Conservation (phyloP, 2,113 vertebrate species). For the Ptilonorhynchus violaceus region DNA sequence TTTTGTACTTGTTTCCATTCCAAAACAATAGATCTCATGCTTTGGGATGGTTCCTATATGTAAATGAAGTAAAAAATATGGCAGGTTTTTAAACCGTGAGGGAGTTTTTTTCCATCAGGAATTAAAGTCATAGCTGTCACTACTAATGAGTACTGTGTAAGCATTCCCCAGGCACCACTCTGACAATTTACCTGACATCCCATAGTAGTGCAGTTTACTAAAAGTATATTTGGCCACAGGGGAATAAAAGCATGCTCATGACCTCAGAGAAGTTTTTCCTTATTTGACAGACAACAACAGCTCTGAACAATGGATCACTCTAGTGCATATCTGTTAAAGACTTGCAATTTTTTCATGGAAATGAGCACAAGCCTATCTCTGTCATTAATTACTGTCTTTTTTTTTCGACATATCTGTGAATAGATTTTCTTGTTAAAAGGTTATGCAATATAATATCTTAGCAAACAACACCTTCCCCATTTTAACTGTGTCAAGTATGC, state of each 20-base stretch:
- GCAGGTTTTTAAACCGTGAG: background rate
- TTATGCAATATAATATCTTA: background rate
- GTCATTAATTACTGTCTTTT: background rate
- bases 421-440: background rate
- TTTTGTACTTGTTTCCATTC: background rate
- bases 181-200: background rate
- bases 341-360: background rate
- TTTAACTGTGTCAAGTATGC: background rate
- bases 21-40: background rate
- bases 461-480: background rate
- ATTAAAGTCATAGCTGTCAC: background rate
- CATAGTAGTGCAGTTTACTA: background rate
- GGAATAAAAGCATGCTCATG: background rate
- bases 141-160: background rate
- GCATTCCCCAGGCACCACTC: background rate
- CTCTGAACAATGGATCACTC: background rate
- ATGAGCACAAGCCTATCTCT: background rate
- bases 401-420: background rate
- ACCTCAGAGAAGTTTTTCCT: background rate
- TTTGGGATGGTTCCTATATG: background rate
- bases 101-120: background rate
- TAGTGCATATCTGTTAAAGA: background rate
- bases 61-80: background rate
- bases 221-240: background rate
- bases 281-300: background rate